Evolutionary conservation across 37 sponge, comb jelly and placozoan species (phyloP).

Genomic region (Geodia barretti): DNA sequence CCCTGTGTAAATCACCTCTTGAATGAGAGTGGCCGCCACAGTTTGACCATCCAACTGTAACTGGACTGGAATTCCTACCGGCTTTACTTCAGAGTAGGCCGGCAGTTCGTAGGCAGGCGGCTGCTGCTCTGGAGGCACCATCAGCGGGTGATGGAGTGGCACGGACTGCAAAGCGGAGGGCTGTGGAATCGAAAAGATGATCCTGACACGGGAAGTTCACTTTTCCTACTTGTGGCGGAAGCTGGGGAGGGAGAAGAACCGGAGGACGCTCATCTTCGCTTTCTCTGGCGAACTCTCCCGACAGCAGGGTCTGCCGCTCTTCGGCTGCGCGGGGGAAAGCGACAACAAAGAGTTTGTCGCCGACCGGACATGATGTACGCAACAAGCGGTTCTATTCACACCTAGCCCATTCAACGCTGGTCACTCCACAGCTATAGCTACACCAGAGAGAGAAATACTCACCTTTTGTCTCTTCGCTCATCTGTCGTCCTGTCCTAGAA

Average conservation of each 20-base stretch:
- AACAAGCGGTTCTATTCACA: not conserved
- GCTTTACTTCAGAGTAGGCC: not conserved
- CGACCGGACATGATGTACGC: not conserved
- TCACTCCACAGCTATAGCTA: too few relatives aligned
- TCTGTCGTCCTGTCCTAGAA: too few relatives aligned
- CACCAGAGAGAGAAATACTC: not conserved
- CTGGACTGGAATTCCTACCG: conserved; percentile 11
- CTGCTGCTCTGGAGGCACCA: not conserved
- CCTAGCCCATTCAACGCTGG: too few relatives aligned
- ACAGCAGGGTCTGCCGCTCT: not conserved
- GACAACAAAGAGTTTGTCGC: not conserved
- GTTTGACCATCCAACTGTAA: conserved; percentile 32
- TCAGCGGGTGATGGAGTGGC: not conserved
- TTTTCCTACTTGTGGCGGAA: not conserved
- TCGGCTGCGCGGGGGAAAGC: too few relatives aligned
- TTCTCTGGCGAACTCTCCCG: not conserved
- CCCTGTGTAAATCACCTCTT: conserved; percentile 58
- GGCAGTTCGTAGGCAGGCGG: not conserved
- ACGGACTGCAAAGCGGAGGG: not conserved
- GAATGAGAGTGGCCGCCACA: conserved; percentile 33
- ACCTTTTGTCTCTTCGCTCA: too few relatives aligned
- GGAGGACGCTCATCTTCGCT: not conserved
- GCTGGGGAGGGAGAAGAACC: not conserved
- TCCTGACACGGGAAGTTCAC: not conserved
- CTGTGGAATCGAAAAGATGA: too few relatives aligned